Evolutionary conservation across 2,888 invertebrate species (phyloP).

Genomic region (Melanophora roralis): DNA sequence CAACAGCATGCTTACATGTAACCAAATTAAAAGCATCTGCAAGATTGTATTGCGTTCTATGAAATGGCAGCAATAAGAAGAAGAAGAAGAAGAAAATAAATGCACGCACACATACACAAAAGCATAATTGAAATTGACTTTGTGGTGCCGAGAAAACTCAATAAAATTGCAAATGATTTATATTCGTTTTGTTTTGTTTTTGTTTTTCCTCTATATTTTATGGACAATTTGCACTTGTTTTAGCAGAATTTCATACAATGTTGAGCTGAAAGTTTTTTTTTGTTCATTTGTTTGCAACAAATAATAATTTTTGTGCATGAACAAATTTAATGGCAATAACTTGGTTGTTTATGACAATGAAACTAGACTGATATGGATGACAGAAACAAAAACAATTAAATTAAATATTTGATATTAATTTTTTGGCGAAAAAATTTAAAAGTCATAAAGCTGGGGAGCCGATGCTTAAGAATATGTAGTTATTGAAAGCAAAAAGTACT

Average conservation of each 20-base stretch:
- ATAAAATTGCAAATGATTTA: slow-evolving; percentile 58
- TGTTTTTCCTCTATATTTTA: neutral
- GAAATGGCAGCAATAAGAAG: slow-evolving; percentile 9
- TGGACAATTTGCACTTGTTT: neutral
- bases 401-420: too few relatives aligned
- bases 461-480: too few relatives aligned
- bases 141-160: slow-evolving; percentile 58
- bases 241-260: slow-evolving; percentile 3
- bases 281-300: too few relatives aligned
- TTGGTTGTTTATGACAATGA: neutral
- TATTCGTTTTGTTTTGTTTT: slow-evolving; percentile 7
- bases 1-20: slow-evolving; percentile 17
- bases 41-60: neutral
- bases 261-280: neutral
- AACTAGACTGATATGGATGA: too few relatives aligned
- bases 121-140: slow-evolving; percentile 49
- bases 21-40: slow-evolving; percentile 23
- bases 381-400: too few relatives aligned
- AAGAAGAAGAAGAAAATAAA: neutral
- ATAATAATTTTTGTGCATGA: neutral
- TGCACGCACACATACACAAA: neutral
- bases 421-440: too few relatives aligned
- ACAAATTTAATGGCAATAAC: slow-evolving; percentile 18
- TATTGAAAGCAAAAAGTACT: too few relatives aligned
- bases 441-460: too few relatives aligned